Evolutionary conservation across 2,888 invertebrate genomes (phyloP), one percentile per base, ranked within the genome.

Genomic region (Stomorhina lunata): DNA sequence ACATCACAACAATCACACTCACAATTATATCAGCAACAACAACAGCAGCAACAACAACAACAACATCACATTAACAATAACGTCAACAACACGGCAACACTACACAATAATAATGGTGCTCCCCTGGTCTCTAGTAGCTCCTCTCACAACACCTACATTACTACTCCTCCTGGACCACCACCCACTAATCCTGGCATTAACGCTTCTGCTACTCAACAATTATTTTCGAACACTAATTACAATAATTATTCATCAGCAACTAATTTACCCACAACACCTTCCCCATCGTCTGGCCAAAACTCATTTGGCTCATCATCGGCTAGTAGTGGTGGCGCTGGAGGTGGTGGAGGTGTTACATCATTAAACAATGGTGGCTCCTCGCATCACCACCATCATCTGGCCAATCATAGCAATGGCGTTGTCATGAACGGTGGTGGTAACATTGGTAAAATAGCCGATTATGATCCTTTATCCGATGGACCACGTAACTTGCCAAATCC

Each of bases 371-470:
- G 73, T 79, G 69, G 79, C 79, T 55, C 76, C 45, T 50, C 76
- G 1, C 65, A 71, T 50, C 71, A 76, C 34, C 73, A 69, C 4
- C 69, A 76, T 34, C 77, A 80, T 37, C 75, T 76, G 53, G 59
- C 22, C 53, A 76, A 71, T n/a, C n/a, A n/a, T 48, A 82, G 75
- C 78, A 84, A 81, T 80, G 79, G 84, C 61, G 80, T 69, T 69
- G 75, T 83, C 43, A 73, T 83, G 27, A 84, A 84, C 78, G 82
- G 80, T n/a, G n/a, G n/a, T 68, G 43, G 43, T 53, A 85, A 92
- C 89, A 93, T 96, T 89, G 94, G 95, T 84, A 93, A 95, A 92
- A 95, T 96, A 85, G 95, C 95, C 84, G 96, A 96, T 88, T 96
- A 96, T 87, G 96, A 96, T 90, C 96, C 96, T 2, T 91, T 95